phyloP scores from a whole-genome alignment of 2,797 vertebrate species.

The Aselliscus stoliczkanus region DNA sequence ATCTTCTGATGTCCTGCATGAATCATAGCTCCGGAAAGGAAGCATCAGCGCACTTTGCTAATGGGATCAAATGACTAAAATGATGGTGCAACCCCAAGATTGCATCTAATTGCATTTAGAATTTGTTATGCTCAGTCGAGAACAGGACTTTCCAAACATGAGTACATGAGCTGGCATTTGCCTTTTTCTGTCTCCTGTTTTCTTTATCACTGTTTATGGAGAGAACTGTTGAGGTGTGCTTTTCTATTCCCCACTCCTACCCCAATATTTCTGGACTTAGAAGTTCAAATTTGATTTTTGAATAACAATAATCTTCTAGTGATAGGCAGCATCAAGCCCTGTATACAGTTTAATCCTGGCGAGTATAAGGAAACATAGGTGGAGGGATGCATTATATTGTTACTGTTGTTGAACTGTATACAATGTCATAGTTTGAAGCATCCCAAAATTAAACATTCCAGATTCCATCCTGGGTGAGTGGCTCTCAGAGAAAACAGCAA shows the following conservation, averaged over 20 bases:
- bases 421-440: not conserved
- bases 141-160: not conserved
- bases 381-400: not conserved
- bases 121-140: conserved; percentile 14
- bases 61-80: conserved; percentile 38
- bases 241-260: not conserved
- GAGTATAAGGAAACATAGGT: not conserved
- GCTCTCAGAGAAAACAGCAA: not conserved
- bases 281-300: not conserved
- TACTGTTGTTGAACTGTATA: not conserved
- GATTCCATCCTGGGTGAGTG: not conserved
- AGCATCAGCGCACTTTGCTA: not conserved
- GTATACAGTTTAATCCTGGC: not conserved
- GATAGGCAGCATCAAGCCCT: not conserved
- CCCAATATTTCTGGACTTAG: not conserved
- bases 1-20: conserved; percentile 36
- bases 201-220: not conserved
- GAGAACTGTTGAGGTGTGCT: not conserved
- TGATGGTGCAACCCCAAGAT: not conserved
- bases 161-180: not conserved
- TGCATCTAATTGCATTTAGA: conserved; percentile 49
- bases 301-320: not conserved
- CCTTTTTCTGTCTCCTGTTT: not conserved
- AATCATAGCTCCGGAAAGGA: conserved; percentile 52
- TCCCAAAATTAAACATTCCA: not conserved